Base-by-base conservation (phyloP, 2,797 vertebrate genomes). In the Darevskia nairensis region DNA sequence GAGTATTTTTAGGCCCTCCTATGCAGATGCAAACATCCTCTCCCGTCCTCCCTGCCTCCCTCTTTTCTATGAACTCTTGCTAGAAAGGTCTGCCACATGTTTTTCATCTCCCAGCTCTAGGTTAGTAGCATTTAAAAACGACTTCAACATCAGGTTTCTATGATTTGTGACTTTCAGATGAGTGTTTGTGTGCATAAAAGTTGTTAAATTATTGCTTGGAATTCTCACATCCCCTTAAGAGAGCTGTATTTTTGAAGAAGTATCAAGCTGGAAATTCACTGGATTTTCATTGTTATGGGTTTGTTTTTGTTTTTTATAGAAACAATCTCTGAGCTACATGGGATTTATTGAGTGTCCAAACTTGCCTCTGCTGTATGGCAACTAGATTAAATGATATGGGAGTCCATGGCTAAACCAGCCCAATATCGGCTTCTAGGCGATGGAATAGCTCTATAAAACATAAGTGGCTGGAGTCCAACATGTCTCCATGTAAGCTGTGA, bases 51-150 rank as follows among this genome's bases (percentile, higher is more conserved):
- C 2, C 39, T n/a, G 7, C n/a, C 68, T 92, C 86, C 80, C 81
- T 80, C 84, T 80, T 82, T 4, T 2, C 84, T 89, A 88, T 95
- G 95, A 96, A 96, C 96, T 95, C 92, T 94, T 84, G 90, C 88
- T 92, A 90, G 87, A 95, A 95, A 96, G 92, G 94, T 95, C 94
- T 93, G 90, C 94, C 96, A 96, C 96, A 96, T 96, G 96, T 96
- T 96, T 96, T 94, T 96, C 95, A 95, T 96, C 96, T 95, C 95
- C 92, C 91, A 95, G 94, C 89, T 96, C 95, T 96, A 96, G 96
- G 95, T 95, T 95, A 95, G 96, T 94, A 96, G 95, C 94, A 83
- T 96, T 96, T 96, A 92, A 95, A 96, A 94, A 3, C 1, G 0
- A 89, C 94, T 95, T 92, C 92, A 93, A 94, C 95, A 94, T 94